Evolutionary conservation across 30 jellyfish, hydroid and myxozoan species (phyloP), one percentile per base, ranked within the genome.

Genomic region (Chironex yamaguchii): DNA sequence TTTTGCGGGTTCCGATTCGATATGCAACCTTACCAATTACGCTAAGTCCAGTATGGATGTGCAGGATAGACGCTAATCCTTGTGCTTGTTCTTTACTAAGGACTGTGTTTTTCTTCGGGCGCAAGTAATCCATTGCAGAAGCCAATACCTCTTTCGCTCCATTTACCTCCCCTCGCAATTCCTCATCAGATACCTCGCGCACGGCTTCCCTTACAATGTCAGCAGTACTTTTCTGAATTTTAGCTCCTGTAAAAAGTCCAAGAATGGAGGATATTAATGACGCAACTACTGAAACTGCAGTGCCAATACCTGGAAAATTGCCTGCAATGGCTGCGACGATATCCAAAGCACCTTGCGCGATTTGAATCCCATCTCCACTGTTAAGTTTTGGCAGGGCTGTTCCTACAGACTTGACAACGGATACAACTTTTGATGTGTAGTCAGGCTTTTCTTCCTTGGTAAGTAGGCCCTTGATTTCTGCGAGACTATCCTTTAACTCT

Each of bases 281-380:
- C 17, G 68, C 68, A 2, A 68, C 21, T 1, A 66, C 31, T 31
- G 82, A 63, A 1, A 68, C 35, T 0, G 20, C 32, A 20, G 32
- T 63, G 31, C 82, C 82, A 68, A 29, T n/a, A n/a, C n/a, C n/a
- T 4, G 82, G 82, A 27, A 68, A 34, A 34, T 27, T 27, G 0
- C 35, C 82, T 0, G 82, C 82, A 2, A 68, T 34, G 32, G 67
- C 82, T 22, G 82, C 69, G 21, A 68, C 82, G 4, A 68, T 34
- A 6, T 68, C 27, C 28, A 68, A 25, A 3, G 35, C 17, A 13
- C 82, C 82, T 3, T 33, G 82, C 25, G 82, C 82, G 35, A 68
- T 63, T 49, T 63, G 29, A 2, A 63, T n/a, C n/a, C n/a, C n/a
- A n/a, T n/a, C n/a, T n/a, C n/a, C n/a, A n/a, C n/a, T n/a, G n/a